Base-by-base conservation (phyloP, 2,888 invertebrate species). In the Brachyptera putata region DNA sequence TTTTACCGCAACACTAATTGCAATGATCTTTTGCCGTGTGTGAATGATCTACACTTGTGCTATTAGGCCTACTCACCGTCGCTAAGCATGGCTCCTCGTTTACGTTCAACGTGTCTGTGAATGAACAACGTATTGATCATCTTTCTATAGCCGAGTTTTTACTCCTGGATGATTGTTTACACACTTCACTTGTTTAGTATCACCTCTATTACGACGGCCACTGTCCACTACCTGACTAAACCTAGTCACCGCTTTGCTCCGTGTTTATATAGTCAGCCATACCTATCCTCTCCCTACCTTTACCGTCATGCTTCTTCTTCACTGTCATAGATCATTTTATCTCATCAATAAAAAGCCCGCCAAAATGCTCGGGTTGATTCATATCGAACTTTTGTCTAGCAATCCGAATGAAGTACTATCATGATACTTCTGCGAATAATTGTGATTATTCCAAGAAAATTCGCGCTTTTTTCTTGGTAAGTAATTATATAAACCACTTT, bases 151-250 rank as follows among this genome's bases (percentile, higher is more conserved):
- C 11, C 5, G 30, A 30, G 30, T 30, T 30, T 30, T 30, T 7
- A 11, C 11, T 30, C 30, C 7, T 5, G 30, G 30, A 7, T 30
- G 11, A 30, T 7, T 30, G 30, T 30, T 30, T 30, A 30, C 30
- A 30, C 30, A 7, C 30, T n/a, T 30, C 30, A 30, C 30, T 30
- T 30, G n/a, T n/a, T n/a, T n/a, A n/a, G n/a, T n/a, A n/a, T n/a
- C n/a, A n/a, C n/a, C n/a, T n/a, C 21, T 48, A 22, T 24, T 21
- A 30, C 50, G 26, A 5, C 50, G 50, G 21, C 30, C 30, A 50
- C n/a, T 50, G 50, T 25, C 50, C 53, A 36, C 53, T 53, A 53
- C 53, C 53, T 53, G 53, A 53, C 53, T 53, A 53, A 53, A 36
- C 53, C 53, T 18, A 21, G 36, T 18, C 21, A 18, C 53, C n/a